Base-by-base conservation (phyloP, 1,140 invertebrate species). In the Drosophila sulfurigaster region DNA sequence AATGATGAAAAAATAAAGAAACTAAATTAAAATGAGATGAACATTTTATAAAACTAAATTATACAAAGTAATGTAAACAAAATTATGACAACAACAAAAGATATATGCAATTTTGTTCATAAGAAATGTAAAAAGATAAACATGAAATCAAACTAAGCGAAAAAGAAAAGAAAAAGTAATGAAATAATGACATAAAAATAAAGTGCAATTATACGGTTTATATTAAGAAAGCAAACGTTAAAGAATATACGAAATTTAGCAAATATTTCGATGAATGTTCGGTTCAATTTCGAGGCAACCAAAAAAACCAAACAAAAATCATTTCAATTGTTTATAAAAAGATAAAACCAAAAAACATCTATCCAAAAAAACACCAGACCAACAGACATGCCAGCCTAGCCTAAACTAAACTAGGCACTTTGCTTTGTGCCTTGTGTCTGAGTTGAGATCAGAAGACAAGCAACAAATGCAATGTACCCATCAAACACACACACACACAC, bases 121-220 rank as follows among this genome's bases (percentile, higher is more conserved):
- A 72, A 69, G 41, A 58, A 58, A 56, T 70, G 80, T 79, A 82
- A 82, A 82, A 51, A 63, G 58, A 86, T 72, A 86, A 81, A 68
- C 38, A 15, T 49, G 15, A 54, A 62, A 74, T 62, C 45, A 78
- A 83, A 78, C 65, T 62, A 58, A 72, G 51, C 10, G 15, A 62
- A 43, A 46, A n/a, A 54, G 25, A 71, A 15, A 65, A 52, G n/a
- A 58, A 28, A 69, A 66, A 79, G 74, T 69, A 71, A 86, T 64
- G 69, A 75, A 78, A 79, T 83, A 80, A 75, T 81, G 52, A 68
- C 59, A 56, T 82, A 88, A 87, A 87, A 76, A 66, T 88, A 87
- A 87, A 87, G 83, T 87, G 83, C 83, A 87, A 87, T 87, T 87
- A 87, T 87, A 83, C 83, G 85, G 83, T 83, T 87, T 90, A 90